Evolutionary conservation across 92 coral and sea anemone genomes (phyloP).

Genomic region (Bergia puertoricense): DNA sequence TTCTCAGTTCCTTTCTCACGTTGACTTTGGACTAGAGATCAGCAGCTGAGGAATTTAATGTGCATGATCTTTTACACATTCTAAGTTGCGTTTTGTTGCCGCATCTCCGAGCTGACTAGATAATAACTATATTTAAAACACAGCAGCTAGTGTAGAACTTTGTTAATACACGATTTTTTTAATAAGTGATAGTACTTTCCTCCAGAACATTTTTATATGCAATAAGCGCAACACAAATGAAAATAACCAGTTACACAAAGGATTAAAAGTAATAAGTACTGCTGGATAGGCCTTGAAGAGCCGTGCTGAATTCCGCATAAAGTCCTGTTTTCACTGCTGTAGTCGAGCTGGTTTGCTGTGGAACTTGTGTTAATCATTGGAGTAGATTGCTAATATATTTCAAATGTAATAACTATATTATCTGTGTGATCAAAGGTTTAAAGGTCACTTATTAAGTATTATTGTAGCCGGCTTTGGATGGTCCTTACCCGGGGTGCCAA

Average conservation of each 20-base stretch:
- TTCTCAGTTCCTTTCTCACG: background rate
- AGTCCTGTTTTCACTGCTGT: too few relatives aligned
- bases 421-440: too few relatives aligned
- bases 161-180: background rate
- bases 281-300: too few relatives aligned
- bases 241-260: too few relatives aligned
- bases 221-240: background rate
- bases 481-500: too few relatives aligned
- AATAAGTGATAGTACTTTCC: background rate
- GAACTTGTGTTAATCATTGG: background rate
- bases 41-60: background rate
- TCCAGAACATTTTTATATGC: background rate
- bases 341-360: too few relatives aligned
- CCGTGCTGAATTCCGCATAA: too few relatives aligned
- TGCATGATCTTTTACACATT: too few relatives aligned
- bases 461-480: too few relatives aligned
- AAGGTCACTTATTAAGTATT: too few relatives aligned
- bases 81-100: background rate
- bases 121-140: background rate
- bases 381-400: constrained; percentile 1
- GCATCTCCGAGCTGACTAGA: background rate
- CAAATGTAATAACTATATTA: background rate
- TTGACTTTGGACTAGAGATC: background rate
- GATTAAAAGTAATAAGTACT: too few relatives aligned
- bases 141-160: background rate